A percentile compares a stretch with the other conserved stretches of the same genome.
phyloP scores from a whole-genome alignment of 2,113 vertebrate genomes.

The Thalassarche chlororhynchos region DNA sequence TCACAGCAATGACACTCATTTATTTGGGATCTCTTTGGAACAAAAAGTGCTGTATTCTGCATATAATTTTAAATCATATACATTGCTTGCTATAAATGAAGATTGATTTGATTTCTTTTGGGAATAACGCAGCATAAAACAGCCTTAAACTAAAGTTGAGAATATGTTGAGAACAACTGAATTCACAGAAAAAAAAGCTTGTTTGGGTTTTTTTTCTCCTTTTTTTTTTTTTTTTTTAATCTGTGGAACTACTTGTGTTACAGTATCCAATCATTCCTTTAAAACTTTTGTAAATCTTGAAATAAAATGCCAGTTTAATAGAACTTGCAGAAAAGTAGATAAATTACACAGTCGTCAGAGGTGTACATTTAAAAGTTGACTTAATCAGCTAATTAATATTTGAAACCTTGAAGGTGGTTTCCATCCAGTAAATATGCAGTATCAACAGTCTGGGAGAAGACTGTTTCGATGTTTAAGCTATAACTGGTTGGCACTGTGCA shows the following conservation, averaged over 20 bases:
- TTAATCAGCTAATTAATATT: neutral
- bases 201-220: rapidly evolving
- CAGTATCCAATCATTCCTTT: neutral
- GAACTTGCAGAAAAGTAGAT: neutral
- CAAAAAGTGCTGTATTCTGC: neutral
- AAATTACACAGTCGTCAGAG: neutral
- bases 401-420: neutral
- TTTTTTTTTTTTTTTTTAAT: rapidly evolving
- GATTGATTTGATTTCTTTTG: neutral
- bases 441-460: neutral
- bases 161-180: neutral
- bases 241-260: neutral
- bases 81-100: neutral
- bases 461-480: neutral
- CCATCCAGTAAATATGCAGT: neutral
- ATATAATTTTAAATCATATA: neutral
- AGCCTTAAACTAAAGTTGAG: neutral
- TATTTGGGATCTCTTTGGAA: neutral
- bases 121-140: neutral
- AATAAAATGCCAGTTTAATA: neutral
- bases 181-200: neutral
- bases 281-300: neutral
- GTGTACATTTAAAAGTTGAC: neutral
- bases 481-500: neutral
- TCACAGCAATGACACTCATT: neutral